A percentile compares a stretch with the other conserved stretches of the same genome.
phyloP scores from a whole-genome alignment of 2,888 invertebrate genomes.

The Spodoptera littoralis region DNA sequence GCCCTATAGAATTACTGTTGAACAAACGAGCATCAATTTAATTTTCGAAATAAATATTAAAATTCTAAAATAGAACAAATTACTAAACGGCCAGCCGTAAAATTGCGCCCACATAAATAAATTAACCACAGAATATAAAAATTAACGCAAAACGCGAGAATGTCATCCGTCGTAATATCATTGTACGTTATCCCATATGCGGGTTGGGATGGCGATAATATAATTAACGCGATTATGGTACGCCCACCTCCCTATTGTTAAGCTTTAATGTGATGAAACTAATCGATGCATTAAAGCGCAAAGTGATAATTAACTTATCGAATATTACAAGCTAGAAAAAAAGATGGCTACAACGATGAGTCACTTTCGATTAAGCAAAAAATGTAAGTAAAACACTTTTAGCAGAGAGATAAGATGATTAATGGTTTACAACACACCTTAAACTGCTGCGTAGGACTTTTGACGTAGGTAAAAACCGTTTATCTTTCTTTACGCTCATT shows the following conservation, averaged over 20 bases:
- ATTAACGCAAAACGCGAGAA: conserved; percentile 58
- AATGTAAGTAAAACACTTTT: conserved; percentile 29
- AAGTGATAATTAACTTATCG: conserved; percentile 55
- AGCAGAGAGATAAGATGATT: conserved; percentile 48
- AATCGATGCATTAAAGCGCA: conserved; percentile 50
- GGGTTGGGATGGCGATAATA: conserved; percentile 65
- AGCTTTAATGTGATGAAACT: conserved; percentile 56
- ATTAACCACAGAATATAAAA: conserved; percentile 60
- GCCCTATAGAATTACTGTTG: not conserved
- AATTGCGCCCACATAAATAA: conserved; percentile 60
- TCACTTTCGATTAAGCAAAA: conserved; percentile 34
- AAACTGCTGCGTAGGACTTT: conserved; percentile 45
- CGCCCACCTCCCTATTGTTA: conserved; percentile 59
- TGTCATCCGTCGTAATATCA: conserved; percentile 53
- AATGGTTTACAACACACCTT: conserved; percentile 46
- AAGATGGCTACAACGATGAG: conserved; percentile 29
- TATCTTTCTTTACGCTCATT: conserved; percentile 38
- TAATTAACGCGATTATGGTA: conserved; percentile 62
- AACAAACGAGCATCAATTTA: conserved; percentile 20
- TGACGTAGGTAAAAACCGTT: conserved; percentile 41
- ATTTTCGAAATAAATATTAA: conserved; percentile 25
- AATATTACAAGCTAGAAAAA: conserved; percentile 29
- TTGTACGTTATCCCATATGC: conserved; percentile 57
- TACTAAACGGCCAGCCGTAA: conserved; percentile 47
- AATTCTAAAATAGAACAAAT: conserved; percentile 50